A percentile compares a stretch with the other conserved stretches of the same genome.
phyloP scores from a whole-genome alignment of 2,113 vertebrate genomes.

The Sigmodon hispidus region DNA sequence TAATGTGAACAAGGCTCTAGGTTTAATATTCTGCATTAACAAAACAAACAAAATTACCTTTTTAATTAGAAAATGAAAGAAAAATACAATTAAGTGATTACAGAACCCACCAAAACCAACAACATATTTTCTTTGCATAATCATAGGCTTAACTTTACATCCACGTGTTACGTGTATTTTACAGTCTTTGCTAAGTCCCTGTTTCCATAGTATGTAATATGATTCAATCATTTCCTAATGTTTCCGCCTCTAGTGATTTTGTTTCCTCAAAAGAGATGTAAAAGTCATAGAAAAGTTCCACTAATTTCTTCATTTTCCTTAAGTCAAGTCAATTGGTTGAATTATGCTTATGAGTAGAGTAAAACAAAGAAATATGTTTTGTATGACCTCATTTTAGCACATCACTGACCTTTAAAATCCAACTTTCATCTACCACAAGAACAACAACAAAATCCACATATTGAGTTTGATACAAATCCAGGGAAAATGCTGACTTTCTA shows the following conservation, averaged over 20 bases:
- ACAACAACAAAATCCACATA: background rate
- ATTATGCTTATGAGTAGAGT: background rate
- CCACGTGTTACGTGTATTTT: background rate
- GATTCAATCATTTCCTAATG: slow-evolving; percentile 25
- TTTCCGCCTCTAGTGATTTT: slow-evolving; percentile 14
- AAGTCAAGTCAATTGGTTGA: slow-evolving; percentile 16
- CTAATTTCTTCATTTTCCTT: slow-evolving; percentile 15
- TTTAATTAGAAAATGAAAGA: background rate
- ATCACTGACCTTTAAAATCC: slow-evolving; percentile 17
- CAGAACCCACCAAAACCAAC: background rate
- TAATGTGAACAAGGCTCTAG: background rate
- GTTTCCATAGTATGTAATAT: background rate
- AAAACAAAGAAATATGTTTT: background rate
- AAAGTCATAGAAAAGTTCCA: background rate
- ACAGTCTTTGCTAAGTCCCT: slow-evolving; percentile 1
- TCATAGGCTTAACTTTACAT: background rate
- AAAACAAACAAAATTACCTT: background rate
- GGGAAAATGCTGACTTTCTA: background rate
- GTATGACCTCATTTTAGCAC: background rate
- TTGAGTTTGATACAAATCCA: background rate
- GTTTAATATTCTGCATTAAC: background rate
- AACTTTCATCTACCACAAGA: background rate
- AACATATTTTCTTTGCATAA: background rate
- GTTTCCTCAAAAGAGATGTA: background rate
- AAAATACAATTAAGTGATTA: slow-evolving; percentile 4